Evolutionary conservation across 2,797 vertebrate species (phyloP), one percentile per base, ranked within the genome.

Genomic region (Macropus fuliginosus): DNA sequence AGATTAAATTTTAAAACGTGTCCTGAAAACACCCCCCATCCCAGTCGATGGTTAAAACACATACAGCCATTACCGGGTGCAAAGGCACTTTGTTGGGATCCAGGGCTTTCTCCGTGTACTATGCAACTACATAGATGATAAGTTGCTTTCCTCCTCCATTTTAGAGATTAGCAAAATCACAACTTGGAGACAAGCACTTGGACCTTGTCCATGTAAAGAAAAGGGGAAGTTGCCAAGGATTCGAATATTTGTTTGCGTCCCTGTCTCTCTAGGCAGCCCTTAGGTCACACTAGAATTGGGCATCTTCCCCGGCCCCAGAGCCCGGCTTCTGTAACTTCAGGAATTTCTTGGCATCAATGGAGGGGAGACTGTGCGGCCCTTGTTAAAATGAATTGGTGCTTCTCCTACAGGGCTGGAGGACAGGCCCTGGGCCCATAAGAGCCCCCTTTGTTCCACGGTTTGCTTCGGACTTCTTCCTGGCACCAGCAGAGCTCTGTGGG

Each of bases 401-500:
- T 96, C 93, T 93, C 55, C 91, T 90, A 8, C 92, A 91, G 59
- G 4, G 54, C 74, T 56, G 2, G 31, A n/a, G 92, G 59, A 10
- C 54, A 40, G 92, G 31, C 28, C 1, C 59, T 21, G 14, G 28
- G 34, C 4, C 31, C 40, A 0, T 4, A 29, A 97, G 40, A 0
- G 66, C 0, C 95, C 54, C 95, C 94, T 97, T 95, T 96, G 95
- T 97, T 93, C 55, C 46, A 92, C 12, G 6, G 91, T 94, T 91
- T 94, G n/a, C 95, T 94, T 54, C 81, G n/a, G 0, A 50, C 92
- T 87, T 96, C 97, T 95, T 94, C 94, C 95, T 54, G 66, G 21
- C 52, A 74, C 62, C 50, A 46, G 50, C 4, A 89, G 89, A 50
- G 55, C 52, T 28, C 89, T 90, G 54, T 1, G 2, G 74, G n/a